Base-by-base conservation (phyloP, 2,888 invertebrate genomes). In the Helicoverpa assulta region DNA sequence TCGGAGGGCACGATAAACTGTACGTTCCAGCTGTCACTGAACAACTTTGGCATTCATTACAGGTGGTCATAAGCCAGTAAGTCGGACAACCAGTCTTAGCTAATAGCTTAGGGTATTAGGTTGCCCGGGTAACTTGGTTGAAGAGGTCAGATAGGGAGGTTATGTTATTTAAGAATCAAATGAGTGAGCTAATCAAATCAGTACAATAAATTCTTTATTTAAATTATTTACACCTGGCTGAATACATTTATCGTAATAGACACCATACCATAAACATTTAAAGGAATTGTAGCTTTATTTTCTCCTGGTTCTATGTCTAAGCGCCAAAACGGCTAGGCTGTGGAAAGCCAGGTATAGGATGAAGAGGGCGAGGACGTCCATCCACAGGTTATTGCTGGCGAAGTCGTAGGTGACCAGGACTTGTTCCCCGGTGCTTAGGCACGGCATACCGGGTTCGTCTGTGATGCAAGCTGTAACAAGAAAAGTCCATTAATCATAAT, bases 361-460 rank as follows among this genome's bases (percentile, higher is more conserved):
- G 56, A 97, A 77, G 92, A 98, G 97, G 2, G 97, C 96, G 70
- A 96, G 85, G 57, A 98, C 94, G 90, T 98, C 97, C 2, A 92
- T 89, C 92, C 96, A 96, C 47, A 98, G 96, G 86, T 97, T 96
- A 51, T 89, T 91, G 68, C 95, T 96, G 0, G 96, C 91, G 91
- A 98, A 98, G 91, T 97, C 97, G 88, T 97, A 98, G 70, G 96
- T 96, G 50, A 96, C 96, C 54, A 98, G 93, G 0, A 98, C 98
- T 85, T 97, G 97, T 21, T 96, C 93, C 0, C 98, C 98, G 3
- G 96, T 96, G 71, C 95, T 96, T 59, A 98, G 90, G 86, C 98
- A 98, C 0, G 98, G 98, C 8, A 97, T 89, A 7, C 97, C 97
- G 0, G 95, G 47, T 70, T 21, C 51, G 59, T 70, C 5, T 1